phyloP scores from a whole-genome alignment of 2,888 invertebrate genomes.

The Julus scandinavius region DNA sequence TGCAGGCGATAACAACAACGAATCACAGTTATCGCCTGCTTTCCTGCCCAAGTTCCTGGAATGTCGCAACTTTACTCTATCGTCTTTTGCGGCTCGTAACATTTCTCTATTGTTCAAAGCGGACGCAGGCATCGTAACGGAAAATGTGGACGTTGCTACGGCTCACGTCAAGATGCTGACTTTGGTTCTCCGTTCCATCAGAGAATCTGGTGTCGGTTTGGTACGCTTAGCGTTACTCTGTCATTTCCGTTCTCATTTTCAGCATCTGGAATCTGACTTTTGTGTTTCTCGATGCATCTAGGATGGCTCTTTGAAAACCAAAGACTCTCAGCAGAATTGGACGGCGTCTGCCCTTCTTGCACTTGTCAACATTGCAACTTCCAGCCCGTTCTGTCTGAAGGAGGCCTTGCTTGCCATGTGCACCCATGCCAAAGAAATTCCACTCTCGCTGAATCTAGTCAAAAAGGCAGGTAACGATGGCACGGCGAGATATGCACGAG shows the following conservation, averaged over 20 bases:
- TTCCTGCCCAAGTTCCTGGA: neutral
- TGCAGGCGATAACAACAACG: neutral
- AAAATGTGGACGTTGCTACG: neutral
- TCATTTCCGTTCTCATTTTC: neutral
- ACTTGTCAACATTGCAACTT: neutral
- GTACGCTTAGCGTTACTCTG: neutral
- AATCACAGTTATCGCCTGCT: neutral
- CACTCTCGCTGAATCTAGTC: conserved; percentile 4
- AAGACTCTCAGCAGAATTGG: conserved; percentile 40
- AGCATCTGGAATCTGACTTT: neutral
- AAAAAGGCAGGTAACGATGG: neutral
- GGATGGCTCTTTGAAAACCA: conserved; percentile 41
- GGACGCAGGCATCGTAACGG: neutral
- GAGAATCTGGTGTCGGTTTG: neutral
- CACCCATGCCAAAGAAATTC: conserved; percentile 50
- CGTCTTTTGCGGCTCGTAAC: neutral
- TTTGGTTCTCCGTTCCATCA: conserved; percentile 18
- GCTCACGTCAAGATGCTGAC: neutral
- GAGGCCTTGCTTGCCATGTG: neutral
- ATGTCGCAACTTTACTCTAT: neutral
- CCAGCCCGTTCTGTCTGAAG: conserved; percentile 21
- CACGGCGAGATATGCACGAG: neutral
- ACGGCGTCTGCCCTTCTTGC: conserved; percentile 27
- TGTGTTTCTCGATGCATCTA: neutral
- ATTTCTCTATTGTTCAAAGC: neutral